A percentile compares a stretch with the other conserved stretches of the same genome.
These are phyloP conservation scores for Phortica variegata DNA, from an alignment of 1,140 invertebrate genomes.

Conservation along the genomic window DNA sequence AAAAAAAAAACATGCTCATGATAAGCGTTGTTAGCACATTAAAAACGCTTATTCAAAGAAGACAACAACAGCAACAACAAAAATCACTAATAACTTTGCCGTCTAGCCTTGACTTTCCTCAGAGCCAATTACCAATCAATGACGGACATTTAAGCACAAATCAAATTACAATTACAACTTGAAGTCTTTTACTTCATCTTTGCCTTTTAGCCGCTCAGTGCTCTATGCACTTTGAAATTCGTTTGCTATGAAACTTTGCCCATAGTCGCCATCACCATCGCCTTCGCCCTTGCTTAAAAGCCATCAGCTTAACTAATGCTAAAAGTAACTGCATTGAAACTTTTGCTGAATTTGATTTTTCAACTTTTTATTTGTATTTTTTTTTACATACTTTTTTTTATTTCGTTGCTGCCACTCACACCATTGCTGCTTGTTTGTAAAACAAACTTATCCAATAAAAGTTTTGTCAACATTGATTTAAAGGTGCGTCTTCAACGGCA, in stretches of 20 bases:
- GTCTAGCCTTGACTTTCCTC: conserved; percentile 8
- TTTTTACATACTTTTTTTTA: conserved; percentile 1
- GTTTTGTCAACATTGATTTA: conserved; percentile 57
- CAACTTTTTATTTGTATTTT: conserved; percentile 43
- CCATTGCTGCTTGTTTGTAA: conserved; percentile 35
- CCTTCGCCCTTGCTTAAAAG: conserved; percentile 4
- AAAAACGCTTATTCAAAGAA: no score
- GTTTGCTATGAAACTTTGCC: conserved; percentile 14
- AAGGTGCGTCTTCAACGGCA: conserved; percentile 38
- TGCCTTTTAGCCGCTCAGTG: no score
- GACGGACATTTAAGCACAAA: conserved; percentile 47
- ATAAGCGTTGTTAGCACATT: no score
- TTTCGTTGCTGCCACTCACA: no score
- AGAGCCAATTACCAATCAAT: conserved; percentile 48
- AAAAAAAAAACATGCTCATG: no score
- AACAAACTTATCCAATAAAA: conserved; percentile 58
- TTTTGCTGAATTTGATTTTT: conserved; percentile 55
- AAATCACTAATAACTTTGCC: no score
- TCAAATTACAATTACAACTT: conserved; percentile 46
- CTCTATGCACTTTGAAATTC: conserved; percentile 31
- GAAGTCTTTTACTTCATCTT: no score
- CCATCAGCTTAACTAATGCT: conserved; percentile 19
- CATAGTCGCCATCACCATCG: background rate
- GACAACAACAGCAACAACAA: no score
- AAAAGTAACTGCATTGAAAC: conserved; percentile 28